phyloP scores from a whole-genome alignment of 2,797 vertebrate species.

The Eulemur mongoz region DNA sequence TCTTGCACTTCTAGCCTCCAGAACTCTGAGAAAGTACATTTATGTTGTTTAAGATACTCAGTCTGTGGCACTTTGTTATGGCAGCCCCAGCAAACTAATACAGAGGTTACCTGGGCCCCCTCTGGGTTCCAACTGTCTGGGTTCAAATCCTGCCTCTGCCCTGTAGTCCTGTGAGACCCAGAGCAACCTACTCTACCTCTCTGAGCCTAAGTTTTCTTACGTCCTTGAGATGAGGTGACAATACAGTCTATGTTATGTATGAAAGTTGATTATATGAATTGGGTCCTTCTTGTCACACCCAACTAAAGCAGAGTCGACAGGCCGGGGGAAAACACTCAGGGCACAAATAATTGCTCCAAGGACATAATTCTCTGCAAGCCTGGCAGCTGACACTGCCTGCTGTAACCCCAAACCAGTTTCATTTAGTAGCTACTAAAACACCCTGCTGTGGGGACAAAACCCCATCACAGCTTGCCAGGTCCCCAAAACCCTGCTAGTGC shows the following conservation, averaged over 20 bases:
- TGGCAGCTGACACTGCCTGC: not conserved
- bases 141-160: not conserved
- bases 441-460: not conserved
- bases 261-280: not conserved
- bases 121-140: not conserved
- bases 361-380: not conserved
- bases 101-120: not conserved
- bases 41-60: fast-evolving
- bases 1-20: not conserved
- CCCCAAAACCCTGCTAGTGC: not conserved
- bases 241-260: no score
- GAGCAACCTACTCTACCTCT: not conserved
- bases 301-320: not conserved
- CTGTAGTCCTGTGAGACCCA: not conserved
- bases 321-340: not conserved
- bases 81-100: not conserved
- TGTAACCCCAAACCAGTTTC: not conserved
- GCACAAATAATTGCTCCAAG: not conserved
- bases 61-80: not conserved
- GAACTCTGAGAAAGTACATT: not conserved
- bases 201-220: not conserved
- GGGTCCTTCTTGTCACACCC: not conserved
- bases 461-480: not conserved
- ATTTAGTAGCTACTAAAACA: not conserved
- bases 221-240: no score